Base-by-base conservation (phyloP, 2,888 invertebrate species). In the Apodemia zela region DNA sequence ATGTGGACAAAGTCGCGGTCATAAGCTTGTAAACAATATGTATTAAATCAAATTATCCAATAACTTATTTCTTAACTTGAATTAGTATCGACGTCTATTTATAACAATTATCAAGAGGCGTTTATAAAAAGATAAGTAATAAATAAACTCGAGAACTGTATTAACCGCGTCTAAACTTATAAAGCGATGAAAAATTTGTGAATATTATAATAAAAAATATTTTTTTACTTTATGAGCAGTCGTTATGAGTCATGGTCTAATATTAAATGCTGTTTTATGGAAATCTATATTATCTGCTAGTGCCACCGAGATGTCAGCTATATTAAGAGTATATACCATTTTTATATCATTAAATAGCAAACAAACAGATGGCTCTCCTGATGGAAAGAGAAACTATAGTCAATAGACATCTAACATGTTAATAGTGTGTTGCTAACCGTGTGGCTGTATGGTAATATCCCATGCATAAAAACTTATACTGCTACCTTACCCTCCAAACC, bases 131-230 rank as follows among this genome's bases (percentile, higher is more conserved):
- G 47, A 47, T 47, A n/a, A 15, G 47, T 47, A n/a, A 47, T 47
- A 47, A 54, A 54, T 54, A 54, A 54, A 21, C 18, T 54, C 54
- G 18, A 54, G 54, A 25, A 25, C 54, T 25, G 6, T 21, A 54
- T 54, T 54, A 13, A 25, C 18, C 2, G 54, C 54, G 54, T 25
- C 21, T 25, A 21, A 54, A 25, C 18, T 17, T 38, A 42, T 54
- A 59, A 33, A 38, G 15, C 59, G 21, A 45, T 59, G 45, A 45
- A 29, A 63, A 60, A 60, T 49, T 25, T 25, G 25, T 54, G 13
- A 25, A 45, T 63, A 54, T 33, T 51, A 60, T 45, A 45, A n/a
- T 61, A 63, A 59, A 63, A 51, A 54, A 25, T 21, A 54, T 25
- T 54, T 54, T 25, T 54, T 25, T 15, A 25, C 18, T 25, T 54